Evolutionary conservation across 1,140 invertebrate species (phyloP), one percentile per base, ranked within the genome.

Genomic region (Heliconius eleuchia): DNA sequence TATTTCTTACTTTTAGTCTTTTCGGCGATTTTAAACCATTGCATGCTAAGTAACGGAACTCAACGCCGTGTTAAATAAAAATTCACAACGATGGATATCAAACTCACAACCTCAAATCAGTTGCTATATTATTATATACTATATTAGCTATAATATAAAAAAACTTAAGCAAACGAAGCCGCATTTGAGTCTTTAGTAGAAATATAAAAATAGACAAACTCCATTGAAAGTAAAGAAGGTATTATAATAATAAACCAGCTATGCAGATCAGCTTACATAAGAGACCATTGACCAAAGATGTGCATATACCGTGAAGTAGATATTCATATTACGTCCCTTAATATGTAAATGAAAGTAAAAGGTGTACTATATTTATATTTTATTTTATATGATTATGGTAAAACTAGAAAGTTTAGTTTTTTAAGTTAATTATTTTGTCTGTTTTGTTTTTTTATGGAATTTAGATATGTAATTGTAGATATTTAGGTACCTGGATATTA

Each of bases 321-420:
- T 66, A 11, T 27, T 66, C 57, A 13, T 66, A 66, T 66, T 27
- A 66, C 60, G 23, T 66, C 60, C 60, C 60, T 66, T 66, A 66
- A 30, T 66, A 66, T 66, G 60, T 27, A 66, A 66, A 66, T 66
- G 60, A 66, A 66, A 66, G 60, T 66, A 66, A 66, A 66, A 66
- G 55, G 55, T 57, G 55, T 57, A 57, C 52, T 34, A 34, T 34
- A 34, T 57, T 19, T 60, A 42, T 60, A 60, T 60, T 2, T 60
- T 60, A 60, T 60, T 60, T 60, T 60, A 27, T 27, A 9, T 60
- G 57, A 9, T 27, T 60, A 60, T 60, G 57, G 57, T 27, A 60
- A 60, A 60, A 11, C 30, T 60, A 66, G 60, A 66, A 66, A 66
- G 60, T 27, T 46, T 46, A 46, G 42, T 46, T 46, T 46, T 46